Evolutionary conservation across 2,888 invertebrate species (phyloP).

Genomic region (Monoplex corrugatus): DNA sequence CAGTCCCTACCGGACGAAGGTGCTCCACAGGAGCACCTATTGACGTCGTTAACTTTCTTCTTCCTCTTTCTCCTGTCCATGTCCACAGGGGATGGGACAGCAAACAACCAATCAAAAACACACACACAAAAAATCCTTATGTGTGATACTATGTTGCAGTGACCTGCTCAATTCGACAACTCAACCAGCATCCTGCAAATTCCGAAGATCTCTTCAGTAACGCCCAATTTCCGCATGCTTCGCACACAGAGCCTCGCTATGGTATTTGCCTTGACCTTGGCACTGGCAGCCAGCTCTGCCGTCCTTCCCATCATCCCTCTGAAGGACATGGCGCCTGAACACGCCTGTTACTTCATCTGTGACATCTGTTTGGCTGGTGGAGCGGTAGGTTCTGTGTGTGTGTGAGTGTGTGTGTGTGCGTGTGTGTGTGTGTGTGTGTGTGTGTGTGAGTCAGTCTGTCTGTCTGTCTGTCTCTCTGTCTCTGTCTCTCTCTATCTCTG

Average conservation of each 20-base stretch:
- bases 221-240: conserved; percentile 4
- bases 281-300: conserved; percentile 20
- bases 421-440: conserved; percentile 13
- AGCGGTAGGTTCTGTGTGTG: background rate
- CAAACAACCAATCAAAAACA: no score
- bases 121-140: no score
- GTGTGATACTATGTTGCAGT: no score
- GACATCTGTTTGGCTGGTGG: conserved; percentile 38
- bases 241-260: conserved; percentile 19
- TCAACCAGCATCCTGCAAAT: no score
- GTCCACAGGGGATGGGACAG: no score
- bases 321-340: conserved; percentile 39
- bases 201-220: no score
- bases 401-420: background rate
- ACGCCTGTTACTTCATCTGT: conserved; percentile 49
- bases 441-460: background rate
- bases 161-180: no score
- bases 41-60: background rate
- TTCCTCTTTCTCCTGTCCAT: background rate
- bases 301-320: conserved; percentile 34
- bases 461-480: background rate
- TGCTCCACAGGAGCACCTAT: no score
- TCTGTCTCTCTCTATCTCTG: background rate
- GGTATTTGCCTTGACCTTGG: conserved; percentile 40
- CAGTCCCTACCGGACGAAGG: no score